Evolutionary conservation across 2,888 invertebrate species (phyloP), one percentile per base, ranked within the genome.

Genomic region (Ophion slaviceki): DNA sequence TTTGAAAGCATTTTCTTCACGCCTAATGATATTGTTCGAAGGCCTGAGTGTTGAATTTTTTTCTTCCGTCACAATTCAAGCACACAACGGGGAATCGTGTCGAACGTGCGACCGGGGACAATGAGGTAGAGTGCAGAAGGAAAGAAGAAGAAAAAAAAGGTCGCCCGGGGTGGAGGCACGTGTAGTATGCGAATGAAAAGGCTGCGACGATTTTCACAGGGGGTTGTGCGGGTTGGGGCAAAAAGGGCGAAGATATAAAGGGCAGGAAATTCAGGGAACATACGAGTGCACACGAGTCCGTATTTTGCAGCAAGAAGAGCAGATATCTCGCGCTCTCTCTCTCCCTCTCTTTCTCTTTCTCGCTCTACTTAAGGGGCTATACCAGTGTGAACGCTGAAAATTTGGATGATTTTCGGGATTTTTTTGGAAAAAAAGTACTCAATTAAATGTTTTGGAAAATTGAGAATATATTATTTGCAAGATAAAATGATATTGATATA

Each of bases 331-430:
- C 36, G 5, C 36, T 36, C 36, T 36, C 36, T 36, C 36, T 36
- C 36, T 0, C 36, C 5, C 36, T 36, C 36, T 36, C 36, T 0
- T 5, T 36, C 40, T 40, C 7, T 40, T 10, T 68, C 75, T 64
- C 64, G 64, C 64, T 75, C 75, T 75, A 64, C 64, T 75, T 75
- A 24, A 24, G 24, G 24, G 24, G 24, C 24, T 24, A 24, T 24
- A 24, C 24, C 24, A 24, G 24, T 1, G 24, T 24, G 24, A 24
- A 24, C 24, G 24, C 24, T 2, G 24, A 24, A 24, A 24, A 24
- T 24, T 24, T 24, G 24, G 24, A 24, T 24, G 24, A 24, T 24
- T 24, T 24, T 1, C 24, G 24, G 24, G 24, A 24, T 1, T 24
- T 24, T 24, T 24, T 24, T 24, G 24, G 24, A 24, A 24, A 1